These are phyloP conservation scores for Steinernema carpocapsae DNA, from an alignment of 2,888 invertebrate genomes.

Conservation along the genomic window DNA sequence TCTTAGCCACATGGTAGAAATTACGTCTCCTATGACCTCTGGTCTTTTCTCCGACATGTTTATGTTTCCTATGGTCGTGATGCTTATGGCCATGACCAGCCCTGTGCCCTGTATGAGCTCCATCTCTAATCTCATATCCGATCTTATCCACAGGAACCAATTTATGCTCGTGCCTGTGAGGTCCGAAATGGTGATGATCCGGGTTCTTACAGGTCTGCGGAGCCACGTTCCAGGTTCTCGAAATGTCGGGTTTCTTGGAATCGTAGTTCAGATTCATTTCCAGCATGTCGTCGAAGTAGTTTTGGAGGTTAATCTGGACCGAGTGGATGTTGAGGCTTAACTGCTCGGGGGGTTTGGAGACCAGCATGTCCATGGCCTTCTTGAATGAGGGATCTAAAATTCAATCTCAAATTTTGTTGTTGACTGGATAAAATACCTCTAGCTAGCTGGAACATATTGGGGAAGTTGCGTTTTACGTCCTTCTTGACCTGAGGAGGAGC, in stretches of 20 bases:
- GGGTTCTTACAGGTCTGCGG: neutral
- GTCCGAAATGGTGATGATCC: neutral
- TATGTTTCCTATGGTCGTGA: neutral
- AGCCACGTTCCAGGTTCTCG: neutral
- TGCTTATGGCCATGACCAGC: neutral
- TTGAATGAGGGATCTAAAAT: neutral
- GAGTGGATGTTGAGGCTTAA: neutral
- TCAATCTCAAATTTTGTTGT: too few relatives aligned
- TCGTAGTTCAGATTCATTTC: conserved; percentile 3
- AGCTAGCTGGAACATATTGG: neutral
- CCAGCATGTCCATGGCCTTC: conserved; percentile 28
- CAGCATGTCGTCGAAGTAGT: neutral
- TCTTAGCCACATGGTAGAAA: neutral
- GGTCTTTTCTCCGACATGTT: too few relatives aligned
- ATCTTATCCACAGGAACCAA: neutral
- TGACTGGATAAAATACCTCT: neutral
- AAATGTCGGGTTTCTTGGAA: neutral
- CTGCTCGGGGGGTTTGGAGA: conserved; percentile 4
- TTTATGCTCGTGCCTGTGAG: neutral
- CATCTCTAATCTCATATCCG: too few relatives aligned
- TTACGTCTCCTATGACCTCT: neutral
- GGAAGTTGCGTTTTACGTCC: conserved; percentile 10
- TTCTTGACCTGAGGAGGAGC: conserved; percentile 14
- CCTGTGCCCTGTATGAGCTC: too few relatives aligned
- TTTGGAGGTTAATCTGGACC: neutral